Evolutionary conservation across 2,888 invertebrate species (phyloP).

Genomic region (Hyles lineata): DNA sequence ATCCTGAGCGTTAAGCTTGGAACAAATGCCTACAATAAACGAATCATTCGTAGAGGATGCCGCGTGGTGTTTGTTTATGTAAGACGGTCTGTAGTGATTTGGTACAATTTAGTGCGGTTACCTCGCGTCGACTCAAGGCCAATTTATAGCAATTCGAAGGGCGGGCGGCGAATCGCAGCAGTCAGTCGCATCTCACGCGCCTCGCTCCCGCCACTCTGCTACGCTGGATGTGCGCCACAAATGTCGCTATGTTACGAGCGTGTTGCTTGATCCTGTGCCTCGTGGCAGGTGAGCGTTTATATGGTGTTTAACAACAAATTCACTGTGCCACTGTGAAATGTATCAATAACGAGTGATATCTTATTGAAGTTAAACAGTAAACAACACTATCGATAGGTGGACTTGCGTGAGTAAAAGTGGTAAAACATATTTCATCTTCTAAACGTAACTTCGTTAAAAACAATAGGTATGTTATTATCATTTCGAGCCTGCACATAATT

Average conservation of each 20-base stretch:
- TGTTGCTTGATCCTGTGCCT: slow-evolving; percentile 62
- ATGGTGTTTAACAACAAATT: slow-evolving; percentile 25
- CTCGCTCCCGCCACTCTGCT: slow-evolving; percentile 41
- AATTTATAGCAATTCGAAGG: slow-evolving; percentile 61
- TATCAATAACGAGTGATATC: neutral
- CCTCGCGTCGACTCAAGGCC: slow-evolving; percentile 62
- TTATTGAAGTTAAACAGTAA: neutral
- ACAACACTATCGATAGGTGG: neutral
- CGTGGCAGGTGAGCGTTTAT: slow-evolving; percentile 64
- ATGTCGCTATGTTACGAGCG: slow-evolving; percentile 54
- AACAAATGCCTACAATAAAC: neutral
- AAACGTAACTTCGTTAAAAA: too few species aligned
- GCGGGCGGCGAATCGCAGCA: slow-evolving; percentile 61
- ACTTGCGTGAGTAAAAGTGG: neutral
- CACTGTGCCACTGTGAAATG: slow-evolving; percentile 8
- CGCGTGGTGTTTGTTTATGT: slow-evolving; percentile 22
- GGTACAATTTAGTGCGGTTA: slow-evolving; percentile 54
- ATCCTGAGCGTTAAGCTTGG: neutral
- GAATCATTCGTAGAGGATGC: neutral
- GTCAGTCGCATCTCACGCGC: slow-evolving; percentile 50
- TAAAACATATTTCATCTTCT: neutral
- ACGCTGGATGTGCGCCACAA: slow-evolving; percentile 41
- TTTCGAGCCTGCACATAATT: too few species aligned
- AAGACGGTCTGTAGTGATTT: slow-evolving; percentile 36
- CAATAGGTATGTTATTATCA: too few species aligned